phyloP scores from a whole-genome alignment of 2,797 vertebrate genomes.

The Peromyscus melanophrys region DNA sequence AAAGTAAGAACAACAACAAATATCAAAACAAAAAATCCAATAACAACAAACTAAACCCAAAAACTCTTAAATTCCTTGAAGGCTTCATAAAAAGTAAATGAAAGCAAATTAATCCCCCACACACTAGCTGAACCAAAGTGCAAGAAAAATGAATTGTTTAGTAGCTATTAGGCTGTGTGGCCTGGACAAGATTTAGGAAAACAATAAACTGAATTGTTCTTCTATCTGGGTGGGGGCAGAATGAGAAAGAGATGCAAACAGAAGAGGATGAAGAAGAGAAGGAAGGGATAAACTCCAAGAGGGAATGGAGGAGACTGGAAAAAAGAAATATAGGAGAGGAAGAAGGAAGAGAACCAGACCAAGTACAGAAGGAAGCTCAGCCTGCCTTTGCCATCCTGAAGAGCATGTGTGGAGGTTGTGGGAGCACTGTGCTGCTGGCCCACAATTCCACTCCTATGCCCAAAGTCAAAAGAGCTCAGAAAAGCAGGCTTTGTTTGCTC shows the following conservation, averaged over 20 bases:
- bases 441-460: background rate
- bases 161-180: background rate
- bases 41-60: background rate
- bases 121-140: background rate
- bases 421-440: no score
- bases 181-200: background rate
- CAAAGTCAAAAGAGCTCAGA: background rate
- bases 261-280: background rate
- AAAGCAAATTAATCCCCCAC: background rate
- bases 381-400: background rate
- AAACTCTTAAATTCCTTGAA: background rate
- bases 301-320: background rate
- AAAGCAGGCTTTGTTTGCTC: background rate
- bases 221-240: background rate
- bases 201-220: background rate
- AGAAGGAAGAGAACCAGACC: background rate
- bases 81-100: background rate
- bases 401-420: background rate
- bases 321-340: background rate
- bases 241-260: background rate
- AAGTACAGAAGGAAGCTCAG: background rate
- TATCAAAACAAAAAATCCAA: background rate
- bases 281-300: background rate
- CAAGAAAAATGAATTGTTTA: background rate
- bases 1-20: background rate